Conservation (phyloP, 1,140 invertebrate species). For the Aphelinus certus region DNA sequence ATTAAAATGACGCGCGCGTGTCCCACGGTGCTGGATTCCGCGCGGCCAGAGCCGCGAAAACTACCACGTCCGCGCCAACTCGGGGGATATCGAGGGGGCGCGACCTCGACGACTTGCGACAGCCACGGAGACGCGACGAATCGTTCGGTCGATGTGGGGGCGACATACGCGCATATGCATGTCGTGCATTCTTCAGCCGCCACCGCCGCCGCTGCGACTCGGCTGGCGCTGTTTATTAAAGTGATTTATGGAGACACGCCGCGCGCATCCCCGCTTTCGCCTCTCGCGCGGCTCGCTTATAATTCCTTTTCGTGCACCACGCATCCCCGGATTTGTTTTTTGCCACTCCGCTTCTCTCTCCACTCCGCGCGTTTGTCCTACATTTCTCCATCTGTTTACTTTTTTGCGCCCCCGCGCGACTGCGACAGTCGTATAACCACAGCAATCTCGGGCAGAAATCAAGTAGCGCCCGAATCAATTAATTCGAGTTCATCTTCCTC, state of each 20-base stretch:
- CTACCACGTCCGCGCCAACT: neutral
- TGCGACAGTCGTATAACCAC: neutral
- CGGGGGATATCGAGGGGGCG: too few species aligned
- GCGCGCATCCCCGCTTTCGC: conserved; percentile 16
- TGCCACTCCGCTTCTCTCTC: conserved; percentile 27
- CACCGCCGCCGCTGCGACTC: neutral
- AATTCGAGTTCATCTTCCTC: neutral
- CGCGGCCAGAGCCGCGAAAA: neutral
- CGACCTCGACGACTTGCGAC: too few species aligned
- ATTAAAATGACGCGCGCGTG: conserved; percentile 31
- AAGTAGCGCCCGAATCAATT: conserved; percentile 6
- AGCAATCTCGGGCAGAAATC: conserved; percentile 18
- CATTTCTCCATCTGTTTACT: conserved; percentile 39
- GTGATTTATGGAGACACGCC: conserved; percentile 50
- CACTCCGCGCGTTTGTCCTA: conserved; percentile 36
- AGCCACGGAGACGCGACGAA: too few species aligned
- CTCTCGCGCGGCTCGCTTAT: conserved; percentile 21
- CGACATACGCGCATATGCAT: conserved; percentile 33
- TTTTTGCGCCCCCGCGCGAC: conserved; percentile 12
- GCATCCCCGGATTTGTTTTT: conserved; percentile 28
- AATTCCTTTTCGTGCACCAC: conserved; percentile 24
- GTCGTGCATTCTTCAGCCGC: conserved; percentile 36
- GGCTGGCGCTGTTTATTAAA: conserved; percentile 48
- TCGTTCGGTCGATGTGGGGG: neutral
- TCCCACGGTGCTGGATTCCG: too few species aligned